Evolutionary conservation across 1,140 invertebrate genomes (phyloP), one percentile per base, ranked within the genome.

Genomic region (Macrocentrus cingulum): DNA sequence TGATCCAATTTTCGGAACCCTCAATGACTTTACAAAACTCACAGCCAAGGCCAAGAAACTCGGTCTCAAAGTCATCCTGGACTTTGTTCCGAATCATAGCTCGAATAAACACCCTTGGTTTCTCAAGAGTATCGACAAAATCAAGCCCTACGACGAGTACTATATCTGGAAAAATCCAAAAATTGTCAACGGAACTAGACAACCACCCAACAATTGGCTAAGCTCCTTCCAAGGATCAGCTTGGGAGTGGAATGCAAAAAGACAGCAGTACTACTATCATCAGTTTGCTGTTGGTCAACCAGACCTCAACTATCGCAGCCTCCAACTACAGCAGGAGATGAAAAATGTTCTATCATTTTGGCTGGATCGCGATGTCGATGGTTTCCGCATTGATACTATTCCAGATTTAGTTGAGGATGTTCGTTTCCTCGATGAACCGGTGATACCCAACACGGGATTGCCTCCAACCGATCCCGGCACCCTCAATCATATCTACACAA

Each of bases 1-100:
- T 44, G 75, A 83, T 64, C 69, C 72, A 3, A 60, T 66, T 2
- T 81, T 81, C 44, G 84, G 83, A 5, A 82, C 75, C 2, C 63
- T 84, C 49, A 71, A 70, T 15, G 81, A 84, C 45, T 82, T 86
- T 51, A 68, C 79, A 8, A 56, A 68, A 1, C 68, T 84, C 1
- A 58, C 78, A 7, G 34, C 42, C 15, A 60, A 61, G 59, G 56
- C 60, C 6, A 63, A 69, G 59, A 20, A 23, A n/a, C 19, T 66
- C 1, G 82, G 83, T 39, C 74, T 88, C 5, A 83, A 84, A 52
- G 64, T 89, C 15, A 75, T 90, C 15, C 63, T 89, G 61, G 87
- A 89, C 63, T 88, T 94, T 66, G 88, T 93, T 6, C 85, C 91
- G 4, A 89, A 91, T 68, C 88, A 90, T 62, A 83, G 88, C 1